Evolutionary conservation across 2,113 vertebrate species (phyloP), one percentile per base, ranked within the genome.

Genomic region (Stictonetta naevosa): DNA sequence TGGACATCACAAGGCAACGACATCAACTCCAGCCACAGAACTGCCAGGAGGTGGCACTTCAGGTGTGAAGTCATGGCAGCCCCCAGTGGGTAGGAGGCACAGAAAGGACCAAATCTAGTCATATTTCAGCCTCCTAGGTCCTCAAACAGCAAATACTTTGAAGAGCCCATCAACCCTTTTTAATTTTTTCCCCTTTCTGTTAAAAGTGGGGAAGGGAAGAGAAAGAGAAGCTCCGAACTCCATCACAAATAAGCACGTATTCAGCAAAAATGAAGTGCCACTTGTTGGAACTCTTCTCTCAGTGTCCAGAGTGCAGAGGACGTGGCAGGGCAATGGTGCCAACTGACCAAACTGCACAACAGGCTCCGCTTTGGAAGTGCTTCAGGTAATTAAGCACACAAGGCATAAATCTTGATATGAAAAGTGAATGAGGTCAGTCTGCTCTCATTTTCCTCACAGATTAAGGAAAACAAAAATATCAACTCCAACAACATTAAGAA

Each of bases 381-480:
- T 89, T 93, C 84, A 46, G 26, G 75, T 83, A 83, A 93, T 96
- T 94, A 83, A 90, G 80, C 64, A 92, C 44, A 53, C 85, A 86
- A 92, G 74, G 90, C 88, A 92, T 77, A 96, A 93, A 91, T 85
- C 94, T 91, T 71, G 86, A 86, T 79, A 66, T 12, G 36, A 84
- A 94, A 91, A 93, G 92, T 26, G 14, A 95, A 89, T 92, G 78
- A 95, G 96, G 92, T 93, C 96, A 92, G 44, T 9, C 81, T 86
- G 74, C 88, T 93, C 96, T 93, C 62, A 7, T 75, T 74, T 92
- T 92, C 69, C 58, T 91, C 80, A 26, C 0, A 79, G 83, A 55
- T 83, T 66, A 89, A 94, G 63, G 69, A 50, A 96, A 94, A 94
- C 66, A 95, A 86, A 59, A 95, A 95, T 62, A 94, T 83, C 46